A percentile compares a stretch with the other conserved stretches of the same genome.
Conservation (phyloP, 1,140 invertebrate species). For the Hesperophylax magnus region DNA sequence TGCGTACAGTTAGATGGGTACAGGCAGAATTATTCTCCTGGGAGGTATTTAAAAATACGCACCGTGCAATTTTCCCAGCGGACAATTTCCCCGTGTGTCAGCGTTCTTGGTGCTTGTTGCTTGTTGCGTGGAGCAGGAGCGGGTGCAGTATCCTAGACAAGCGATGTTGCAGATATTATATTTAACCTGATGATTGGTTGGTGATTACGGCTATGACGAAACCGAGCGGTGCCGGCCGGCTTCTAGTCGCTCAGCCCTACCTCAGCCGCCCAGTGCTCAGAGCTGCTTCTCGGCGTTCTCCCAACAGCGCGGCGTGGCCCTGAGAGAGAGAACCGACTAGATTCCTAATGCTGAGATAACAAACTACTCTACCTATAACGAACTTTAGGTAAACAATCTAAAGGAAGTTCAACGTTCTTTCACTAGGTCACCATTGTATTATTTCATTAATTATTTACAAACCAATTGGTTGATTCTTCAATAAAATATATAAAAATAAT, state of each 20-base stretch:
- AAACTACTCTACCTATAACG: no score
- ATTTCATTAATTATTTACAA: no score
- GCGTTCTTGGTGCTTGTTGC: neutral
- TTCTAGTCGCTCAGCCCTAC: neutral
- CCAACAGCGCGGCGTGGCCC: neutral
- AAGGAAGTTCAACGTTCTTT: no score
- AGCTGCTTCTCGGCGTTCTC: neutral
- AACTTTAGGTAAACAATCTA: no score
- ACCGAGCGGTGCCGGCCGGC: neutral
- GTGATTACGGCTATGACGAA: constrained; percentile 11
- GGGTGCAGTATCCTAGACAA: neutral
- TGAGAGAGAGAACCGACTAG: neutral
- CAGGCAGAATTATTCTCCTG: neutral
- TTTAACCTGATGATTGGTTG: neutral
- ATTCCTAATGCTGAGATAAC: no score
- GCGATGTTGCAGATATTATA: constrained; percentile 1
- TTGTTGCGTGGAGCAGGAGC: neutral
- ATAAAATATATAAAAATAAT: no score
- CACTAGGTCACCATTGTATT: no score
- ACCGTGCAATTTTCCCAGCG: neutral
- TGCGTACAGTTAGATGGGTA: no score
- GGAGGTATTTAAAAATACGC: constrained; percentile 1
- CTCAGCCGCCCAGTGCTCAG: neutral
- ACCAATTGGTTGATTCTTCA: no score
- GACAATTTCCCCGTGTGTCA: neutral